Base-by-base conservation (phyloP, 2,888 invertebrate species). In the Ecliptopera silaceata region DNA sequence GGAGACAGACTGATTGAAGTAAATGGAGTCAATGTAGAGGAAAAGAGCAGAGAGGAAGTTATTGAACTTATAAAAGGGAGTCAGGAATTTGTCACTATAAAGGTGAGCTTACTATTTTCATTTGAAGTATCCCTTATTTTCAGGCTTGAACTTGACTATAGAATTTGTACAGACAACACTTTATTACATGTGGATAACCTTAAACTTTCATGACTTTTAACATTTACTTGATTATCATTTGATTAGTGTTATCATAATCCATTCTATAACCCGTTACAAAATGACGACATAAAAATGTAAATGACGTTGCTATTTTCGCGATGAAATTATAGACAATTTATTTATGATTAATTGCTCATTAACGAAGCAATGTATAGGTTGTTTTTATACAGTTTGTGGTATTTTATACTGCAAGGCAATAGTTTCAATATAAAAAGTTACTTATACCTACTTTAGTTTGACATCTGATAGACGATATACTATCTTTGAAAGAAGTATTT, bases 1-100 rank as follows among this genome's bases (percentile, higher is more conserved):
- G 99, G 99, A 4, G 99, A 99, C 86, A 94, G 97, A 70, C 93
- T 99, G 22, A 90, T 98, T 67, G 97, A 97, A 92, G 97, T 99
- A 29, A 98, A 98, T 78, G 96, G 95, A 20, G 93, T 95, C 20
- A 93, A 95, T 61, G 98, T 98, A 0, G 97, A 96, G 78, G 96
- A 95, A 52, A 94, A 96, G 76, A 94, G 95, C 47, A 93, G 98
- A 50, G 98, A 98, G 81, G 96, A 97, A 74, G 96, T 99, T 64
- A 98, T 98, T 69, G 98, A 98, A 80, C 93, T 98, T 79, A 98
- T 99, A 71, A 95, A 97, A 74, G 94, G 96, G 62, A 97, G 96
- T 64, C 95, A 95, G 52, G 96, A 95, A 72, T 94, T 93, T 69
- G 97, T 97, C 61, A 94, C 94, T 43, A 94, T 98, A 53, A 96